Percentiles rank a stretch among this genome's conserved stretches.
phyloP scores from a whole-genome alignment of 1,140 invertebrate genomes.

The Bombus affinis region DNA sequence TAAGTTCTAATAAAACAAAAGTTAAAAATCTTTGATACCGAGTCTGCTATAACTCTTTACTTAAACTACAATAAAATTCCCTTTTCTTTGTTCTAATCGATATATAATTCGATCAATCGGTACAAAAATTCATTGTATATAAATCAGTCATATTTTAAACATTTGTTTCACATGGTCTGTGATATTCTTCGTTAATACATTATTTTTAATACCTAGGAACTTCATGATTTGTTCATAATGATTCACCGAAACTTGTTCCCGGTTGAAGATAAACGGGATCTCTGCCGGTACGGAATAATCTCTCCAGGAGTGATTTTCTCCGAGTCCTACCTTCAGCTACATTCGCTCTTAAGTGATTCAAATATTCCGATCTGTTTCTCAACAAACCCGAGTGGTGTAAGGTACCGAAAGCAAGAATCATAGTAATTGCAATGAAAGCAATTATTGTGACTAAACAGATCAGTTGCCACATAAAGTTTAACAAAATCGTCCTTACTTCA shows the following conservation, averaged over 20 bases:
- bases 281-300: conserved; percentile 49
- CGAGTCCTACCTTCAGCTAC: conserved; percentile 25
- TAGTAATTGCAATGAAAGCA: conserved; percentile 33
- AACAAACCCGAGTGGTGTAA: conserved; percentile 56
- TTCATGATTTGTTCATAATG: neutral
- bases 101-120: neutral
- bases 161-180: neutral
- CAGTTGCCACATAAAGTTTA: conserved; percentile 67
- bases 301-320: conserved; percentile 48
- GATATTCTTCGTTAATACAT: neutral
- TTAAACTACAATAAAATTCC: neutral
- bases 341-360: conserved; percentile 66
- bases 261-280: conserved; percentile 64
- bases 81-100: neutral
- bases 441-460: conserved; percentile 63
- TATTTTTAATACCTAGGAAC: neutral
- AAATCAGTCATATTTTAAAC: neutral
- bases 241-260: neutral
- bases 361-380: conserved; percentile 66
- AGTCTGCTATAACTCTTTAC: neutral
- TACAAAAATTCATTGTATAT: neutral
- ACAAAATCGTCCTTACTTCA: conserved; percentile 13
- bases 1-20: conserved; percentile 76
- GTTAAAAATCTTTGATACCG: conserved; percentile 57
- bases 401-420: conserved; percentile 51